Evolutionary conservation across 2,888 invertebrate genomes (phyloP).

Genomic region (Diloba caeruleocephala): DNA sequence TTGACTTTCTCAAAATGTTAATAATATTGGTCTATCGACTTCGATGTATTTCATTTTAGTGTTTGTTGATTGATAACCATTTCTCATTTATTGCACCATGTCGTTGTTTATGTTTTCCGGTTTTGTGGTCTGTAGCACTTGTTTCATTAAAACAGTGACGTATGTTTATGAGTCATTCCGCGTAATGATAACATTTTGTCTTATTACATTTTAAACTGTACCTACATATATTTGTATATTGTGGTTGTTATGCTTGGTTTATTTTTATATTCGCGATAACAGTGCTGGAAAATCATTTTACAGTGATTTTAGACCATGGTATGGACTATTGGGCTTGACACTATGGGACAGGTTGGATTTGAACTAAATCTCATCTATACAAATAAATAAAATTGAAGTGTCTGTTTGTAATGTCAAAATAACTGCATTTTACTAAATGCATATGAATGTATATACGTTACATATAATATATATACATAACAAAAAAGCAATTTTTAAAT

Average conservation of each 20-base stretch:
- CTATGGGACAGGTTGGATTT: no score
- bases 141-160: slow-evolving; percentile 33
- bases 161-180: slow-evolving; percentile 25
- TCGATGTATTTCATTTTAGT: neutral
- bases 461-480: no score
- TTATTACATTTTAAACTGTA: slow-evolving; percentile 24
- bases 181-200: slow-evolving; percentile 38
- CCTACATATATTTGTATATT: neutral
- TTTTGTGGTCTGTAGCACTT: slow-evolving; percentile 5
- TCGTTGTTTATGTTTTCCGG: slow-evolving; percentile 29
- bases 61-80: slow-evolving; percentile 9
- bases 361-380: no score
- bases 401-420: no score
- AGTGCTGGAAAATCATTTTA: slow-evolving; percentile 11
- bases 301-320: neutral
- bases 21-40: neutral
- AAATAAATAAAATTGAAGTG: no score
- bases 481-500: no score
- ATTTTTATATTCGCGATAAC: slow-evolving; percentile 39
- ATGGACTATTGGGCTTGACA: no score
- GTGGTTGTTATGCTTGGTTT: slow-evolving; percentile 20
- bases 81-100: slow-evolving; percentile 7
- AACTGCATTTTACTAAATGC: no score
- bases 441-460: no score
- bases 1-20: neutral